Percentiles rank a stretch among this genome's conserved stretches.
Conservation (phyloP, 64 coral and sea anemone species). For the Anthopleura sola region DNA sequence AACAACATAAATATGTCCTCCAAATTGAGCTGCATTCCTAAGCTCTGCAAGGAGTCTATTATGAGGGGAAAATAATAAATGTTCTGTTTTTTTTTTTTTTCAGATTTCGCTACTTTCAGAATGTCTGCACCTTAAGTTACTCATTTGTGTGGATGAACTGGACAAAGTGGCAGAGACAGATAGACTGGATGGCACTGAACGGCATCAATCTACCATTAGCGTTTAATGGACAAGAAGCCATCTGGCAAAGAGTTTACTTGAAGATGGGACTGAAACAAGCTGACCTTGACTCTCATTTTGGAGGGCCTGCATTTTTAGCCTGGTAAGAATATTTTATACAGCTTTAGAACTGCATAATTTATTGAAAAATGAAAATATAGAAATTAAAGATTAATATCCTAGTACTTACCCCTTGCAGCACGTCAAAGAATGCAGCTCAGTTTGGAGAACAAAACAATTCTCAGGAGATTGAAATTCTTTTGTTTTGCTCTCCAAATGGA, state of each 20-base stretch:
- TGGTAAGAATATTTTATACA: slow-evolving; percentile 41
- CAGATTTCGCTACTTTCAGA: slow-evolving; percentile 94
- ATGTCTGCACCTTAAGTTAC: slow-evolving; percentile 93
- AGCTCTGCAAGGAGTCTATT: no score
- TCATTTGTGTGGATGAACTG: slow-evolving; percentile 98
- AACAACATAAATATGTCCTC: no score
- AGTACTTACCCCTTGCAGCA: no score
- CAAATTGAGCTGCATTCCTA: no score
- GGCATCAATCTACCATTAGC: slow-evolving; percentile 89
- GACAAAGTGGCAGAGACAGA: slow-evolving; percentile 89
- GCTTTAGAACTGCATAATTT: background rate
- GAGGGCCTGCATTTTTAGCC: slow-evolving; percentile 87
- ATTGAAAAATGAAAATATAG: no score
- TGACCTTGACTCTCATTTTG: slow-evolving; percentile 87
- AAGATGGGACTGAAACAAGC: slow-evolving; percentile 71
- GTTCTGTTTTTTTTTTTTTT: no score
- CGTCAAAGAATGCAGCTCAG: no score
- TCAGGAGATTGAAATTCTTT: no score
- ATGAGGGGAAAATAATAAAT: no score
- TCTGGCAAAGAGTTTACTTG: slow-evolving; percentile 86
- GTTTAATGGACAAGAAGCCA: slow-evolving; percentile 91
- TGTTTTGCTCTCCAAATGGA: no score
- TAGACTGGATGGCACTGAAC: slow-evolving; percentile 96
- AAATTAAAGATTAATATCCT: no score
- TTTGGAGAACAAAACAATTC: no score